Evolutionary conservation across 2,888 invertebrate genomes (phyloP).

Genomic region (Balanococcus diminutus): DNA sequence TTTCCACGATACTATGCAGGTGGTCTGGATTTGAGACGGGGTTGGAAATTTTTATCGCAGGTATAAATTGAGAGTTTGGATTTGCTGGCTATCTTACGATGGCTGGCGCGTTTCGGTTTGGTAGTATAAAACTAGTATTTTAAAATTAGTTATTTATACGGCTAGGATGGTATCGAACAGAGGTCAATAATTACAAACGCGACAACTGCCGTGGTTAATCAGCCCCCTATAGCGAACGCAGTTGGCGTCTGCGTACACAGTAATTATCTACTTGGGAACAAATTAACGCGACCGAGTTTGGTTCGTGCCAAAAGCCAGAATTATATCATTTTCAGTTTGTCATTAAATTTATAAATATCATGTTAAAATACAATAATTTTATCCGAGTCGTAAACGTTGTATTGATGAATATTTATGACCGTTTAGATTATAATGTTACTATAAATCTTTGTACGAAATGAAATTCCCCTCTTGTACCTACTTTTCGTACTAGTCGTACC

Average conservation of each 20-base stretch:
- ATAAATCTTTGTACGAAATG: conserved; percentile 29
- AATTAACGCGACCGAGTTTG: conserved; percentile 39
- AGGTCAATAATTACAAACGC: conserved; percentile 48
- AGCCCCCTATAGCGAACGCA: conserved; percentile 47
- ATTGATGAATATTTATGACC: conserved; percentile 50
- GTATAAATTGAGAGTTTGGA: conserved; percentile 26
- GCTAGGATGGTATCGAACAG: background rate
- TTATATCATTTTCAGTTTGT: conserved; percentile 42
- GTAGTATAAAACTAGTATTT: conserved; percentile 1
- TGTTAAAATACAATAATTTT: conserved; percentile 49
- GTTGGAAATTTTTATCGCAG: conserved; percentile 4
- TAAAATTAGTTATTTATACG: conserved; percentile 38
- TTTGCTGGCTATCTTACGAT: background rate
- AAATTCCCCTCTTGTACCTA: background rate
- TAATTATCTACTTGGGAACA: conserved; percentile 48
- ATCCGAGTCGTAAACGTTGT: conserved; percentile 14
- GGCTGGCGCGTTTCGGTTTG: background rate
- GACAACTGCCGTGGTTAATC: conserved; percentile 53
- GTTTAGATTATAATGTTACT: conserved; percentile 25
- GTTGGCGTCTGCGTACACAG: conserved; percentile 49
- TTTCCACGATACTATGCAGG: background rate
- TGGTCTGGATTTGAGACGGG: background rate
- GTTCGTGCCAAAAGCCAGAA: conserved; percentile 34
- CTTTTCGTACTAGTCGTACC: too few species aligned
- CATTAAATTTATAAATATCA: conserved; percentile 44